Base-by-base conservation (phyloP, 37 sponge, comb jelly and placozoan species). In the Haliclona indistincta region DNA sequence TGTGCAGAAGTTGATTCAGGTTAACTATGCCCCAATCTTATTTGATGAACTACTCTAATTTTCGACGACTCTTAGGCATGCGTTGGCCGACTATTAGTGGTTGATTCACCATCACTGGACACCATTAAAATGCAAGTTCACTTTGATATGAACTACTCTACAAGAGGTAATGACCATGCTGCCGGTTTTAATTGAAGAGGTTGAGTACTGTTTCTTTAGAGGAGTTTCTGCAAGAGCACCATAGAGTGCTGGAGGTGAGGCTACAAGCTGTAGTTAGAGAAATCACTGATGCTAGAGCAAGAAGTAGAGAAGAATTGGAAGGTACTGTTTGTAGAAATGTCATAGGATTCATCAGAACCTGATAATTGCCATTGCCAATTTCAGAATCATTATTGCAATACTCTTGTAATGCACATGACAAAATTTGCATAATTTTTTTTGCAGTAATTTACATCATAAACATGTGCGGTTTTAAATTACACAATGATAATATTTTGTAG, bases 61-160 rank as follows among this genome's bases (percentile, higher is more conserved):
- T 74, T 54, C 19, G 71, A 20, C 19, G 23, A 20, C 44, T 35
- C 4, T 1, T 64, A 95, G 92, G 80, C 83, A 0, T 94, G 95
- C 64, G 97, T 99, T 5, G 68, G 71, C 1, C 78, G 74, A 32
- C 70, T 99, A 49, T 61, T 91, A 60, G 89, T 91, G 41, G 41
- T 49, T 4, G 56, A 49, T 44, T 93, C 94, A 20, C 94, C 99
- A 34, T 72, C 92, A 7, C 77, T 99, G 70, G 99, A 99, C 69
- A 99, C 96, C 15, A 77, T 93, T 30, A 96, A 96, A 67, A 90
- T 99, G 89, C 99, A 99, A 58, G 96, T 99, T 36, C 91, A 99
- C 58, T 99, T 99, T 75, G 99, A 96, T 67, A 99, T 96, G 97
- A 96, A 99, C 73, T 99, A 99, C 76, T 89, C 94, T 0, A 65